Evolutionary conservation across 2,797 vertebrate genomes (phyloP), one percentile per base, ranked within the genome.

Genomic region (Podarcis lilfordi): DNA sequence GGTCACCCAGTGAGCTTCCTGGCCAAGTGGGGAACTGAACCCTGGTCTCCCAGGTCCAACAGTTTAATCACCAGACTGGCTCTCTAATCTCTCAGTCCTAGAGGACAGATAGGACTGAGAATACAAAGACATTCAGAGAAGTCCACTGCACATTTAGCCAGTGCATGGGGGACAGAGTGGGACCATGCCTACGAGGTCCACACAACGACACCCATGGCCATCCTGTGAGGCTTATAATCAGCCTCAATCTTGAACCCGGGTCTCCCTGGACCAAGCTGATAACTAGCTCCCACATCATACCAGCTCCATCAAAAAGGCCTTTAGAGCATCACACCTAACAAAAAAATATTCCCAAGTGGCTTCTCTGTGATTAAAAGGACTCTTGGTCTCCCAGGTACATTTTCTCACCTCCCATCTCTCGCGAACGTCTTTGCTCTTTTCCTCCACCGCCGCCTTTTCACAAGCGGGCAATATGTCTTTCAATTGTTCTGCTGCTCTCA

Each of bases 381-480:
- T 59, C 68, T 86, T n/a, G n/a, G 19, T 84, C 37, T 84, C 50
- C 79, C 79, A 82, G 25, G 59, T 61, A 0, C 74, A 29, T 89
- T 82, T 79, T 89, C 92, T 97, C 84, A 99, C 99, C 98, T 99
- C 97, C 99, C 99, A 99, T 95, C 98, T 98, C 82, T 96, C 96
- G 81, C 94, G 94, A 86, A 98, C 94, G 17, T 97, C 97, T 89
- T 96, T 96, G 64, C 97, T 97, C 92, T 97, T 97, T 89, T 97
- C 96, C 94, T 98, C 98, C 96, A 98, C 97, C 81, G 96, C 95
- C 88, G 94, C 90, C 86, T 97, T 97, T 91, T 97, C 97, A 0
- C 93, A 92, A 2, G 97, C 95, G 1, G 97, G 96, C n/a, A 97
- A 98, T 91, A 97, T 96, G 17, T 92, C 96, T 96, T 98, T 98